Percentiles rank a stretch among this genome's conserved stretches.
phyloP scores from a whole-genome alignment of 2,113 vertebrate species.

The Myxocyprinus asiaticus region DNA sequence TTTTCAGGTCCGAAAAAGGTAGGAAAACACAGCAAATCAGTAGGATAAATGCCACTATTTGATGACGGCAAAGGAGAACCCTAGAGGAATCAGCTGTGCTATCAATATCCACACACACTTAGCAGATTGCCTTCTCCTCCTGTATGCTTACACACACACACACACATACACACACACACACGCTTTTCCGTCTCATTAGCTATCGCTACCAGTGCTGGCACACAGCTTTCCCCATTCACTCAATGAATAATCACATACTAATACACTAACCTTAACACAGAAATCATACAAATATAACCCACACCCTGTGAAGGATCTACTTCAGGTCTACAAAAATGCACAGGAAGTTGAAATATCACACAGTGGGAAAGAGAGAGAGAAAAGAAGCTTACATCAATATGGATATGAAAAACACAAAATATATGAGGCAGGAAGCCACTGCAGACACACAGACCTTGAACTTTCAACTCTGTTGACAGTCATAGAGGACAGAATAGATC shows the following conservation, averaged over 20 bases:
- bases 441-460: constrained; percentile 12
- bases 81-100: background rate
- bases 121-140: background rate
- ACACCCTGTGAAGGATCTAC: background rate
- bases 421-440: constrained; percentile 4
- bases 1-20: background rate
- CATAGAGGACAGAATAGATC: background rate
- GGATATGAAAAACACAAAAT: constrained; percentile 5
- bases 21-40: background rate
- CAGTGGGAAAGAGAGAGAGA: background rate
- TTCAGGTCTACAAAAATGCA: background rate
- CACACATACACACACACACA: background rate
- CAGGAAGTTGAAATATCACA: constrained; percentile 18
- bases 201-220: background rate
- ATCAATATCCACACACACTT: constrained; percentile 11
- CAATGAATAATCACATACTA: background rate
- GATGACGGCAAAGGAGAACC: constrained; percentile 25
- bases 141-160: background rate
- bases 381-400: background rate
- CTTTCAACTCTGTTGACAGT: background rate
- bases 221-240: background rate
- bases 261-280: background rate
- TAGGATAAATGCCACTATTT: constrained; percentile 12
- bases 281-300: background rate
- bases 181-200: constrained; percentile 1